phyloP scores from a whole-genome alignment of 2,113 vertebrate species.

The Xerus inauris region DNA sequence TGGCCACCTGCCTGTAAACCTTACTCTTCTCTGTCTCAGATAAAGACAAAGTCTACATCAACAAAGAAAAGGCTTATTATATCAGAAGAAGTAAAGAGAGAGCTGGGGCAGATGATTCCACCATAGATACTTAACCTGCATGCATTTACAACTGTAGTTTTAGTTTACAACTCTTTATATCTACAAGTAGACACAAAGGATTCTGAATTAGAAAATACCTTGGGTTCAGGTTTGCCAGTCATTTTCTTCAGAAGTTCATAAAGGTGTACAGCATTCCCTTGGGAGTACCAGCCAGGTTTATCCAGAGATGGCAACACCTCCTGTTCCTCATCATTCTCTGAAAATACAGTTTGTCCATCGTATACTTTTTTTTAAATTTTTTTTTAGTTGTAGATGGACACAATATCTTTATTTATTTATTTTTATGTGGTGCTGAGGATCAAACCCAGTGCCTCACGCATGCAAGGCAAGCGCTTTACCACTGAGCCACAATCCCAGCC shows the following conservation, averaged over 20 bases:
- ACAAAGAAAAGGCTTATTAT: neutral
- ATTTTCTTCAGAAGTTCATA: slow-evolving; percentile 94
- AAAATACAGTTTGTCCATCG: slow-evolving; percentile 67
- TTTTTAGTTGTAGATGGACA: too few relatives aligned
- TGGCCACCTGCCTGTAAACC: neutral
- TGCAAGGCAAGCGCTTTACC: too few relatives aligned
- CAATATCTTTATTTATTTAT: too few relatives aligned
- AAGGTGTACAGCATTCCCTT: slow-evolving; percentile 95
- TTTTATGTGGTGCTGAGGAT: too few relatives aligned
- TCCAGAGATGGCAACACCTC: slow-evolving; percentile 91
- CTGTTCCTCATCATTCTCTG: slow-evolving; percentile 94
- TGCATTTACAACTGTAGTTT: neutral
- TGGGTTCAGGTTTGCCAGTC: slow-evolving; percentile 93
- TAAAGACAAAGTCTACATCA: neutral
- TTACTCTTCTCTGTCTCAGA: neutral
- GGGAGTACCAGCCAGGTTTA: slow-evolving; percentile 97
- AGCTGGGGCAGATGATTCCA: neutral
- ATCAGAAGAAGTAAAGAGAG: neutral
- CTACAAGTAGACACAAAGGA: neutral
- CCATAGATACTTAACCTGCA: neutral
- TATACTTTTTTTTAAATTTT: neutral
- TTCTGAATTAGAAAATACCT: slow-evolving; percentile 86
- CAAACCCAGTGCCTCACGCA: too few relatives aligned
- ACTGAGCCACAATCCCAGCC: too few relatives aligned
- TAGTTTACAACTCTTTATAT: neutral